A percentile compares a stretch with the other conserved stretches of the same genome.
Conservation (phyloP, 2,113 vertebrate genomes). For the Paracanthobrama guichenoti region DNA sequence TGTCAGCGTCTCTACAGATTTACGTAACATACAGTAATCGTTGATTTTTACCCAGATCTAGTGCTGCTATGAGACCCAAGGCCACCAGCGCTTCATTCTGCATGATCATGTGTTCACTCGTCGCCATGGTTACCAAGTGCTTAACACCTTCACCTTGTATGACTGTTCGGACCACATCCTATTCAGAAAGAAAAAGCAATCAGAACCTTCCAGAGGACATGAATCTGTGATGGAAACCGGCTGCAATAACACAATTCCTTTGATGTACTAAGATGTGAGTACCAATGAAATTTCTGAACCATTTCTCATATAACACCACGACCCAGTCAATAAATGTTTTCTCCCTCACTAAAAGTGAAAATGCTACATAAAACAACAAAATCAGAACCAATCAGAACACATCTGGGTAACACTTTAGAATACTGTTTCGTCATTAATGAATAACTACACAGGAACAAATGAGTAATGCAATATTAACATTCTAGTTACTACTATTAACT, state of each 20-base stretch:
- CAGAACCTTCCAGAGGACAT: background rate
- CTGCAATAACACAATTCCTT: background rate
- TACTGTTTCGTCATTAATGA: too few species aligned
- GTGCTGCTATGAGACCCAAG: conserved; percentile 88
- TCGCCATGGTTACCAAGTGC: conserved; percentile 96
- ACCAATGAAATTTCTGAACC: too few species aligned
- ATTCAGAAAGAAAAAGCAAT: conserved; percentile 49
- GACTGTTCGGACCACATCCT: conserved; percentile 94
- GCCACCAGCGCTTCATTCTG: conserved; percentile 98
- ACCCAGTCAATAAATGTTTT: too few species aligned
- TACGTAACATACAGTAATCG: background rate
- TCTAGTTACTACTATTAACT: too few species aligned
- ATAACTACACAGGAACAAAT: too few species aligned
- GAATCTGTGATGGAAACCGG: background rate
- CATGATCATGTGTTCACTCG: conserved; percentile 98
- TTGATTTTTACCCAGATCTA: conserved; percentile 86
- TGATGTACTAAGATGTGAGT: too few species aligned
- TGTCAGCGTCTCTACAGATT: background rate
- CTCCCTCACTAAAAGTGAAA: too few species aligned
- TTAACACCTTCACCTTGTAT: conserved; percentile 93
- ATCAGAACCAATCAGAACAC: background rate
- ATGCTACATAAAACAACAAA: background rate
- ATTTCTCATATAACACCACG: too few species aligned
- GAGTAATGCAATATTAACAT: too few species aligned
- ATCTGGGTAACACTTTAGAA: too few species aligned